Base-by-base conservation (phyloP, 2,888 invertebrate genomes). In the Lasioglossum leucozonium region DNA sequence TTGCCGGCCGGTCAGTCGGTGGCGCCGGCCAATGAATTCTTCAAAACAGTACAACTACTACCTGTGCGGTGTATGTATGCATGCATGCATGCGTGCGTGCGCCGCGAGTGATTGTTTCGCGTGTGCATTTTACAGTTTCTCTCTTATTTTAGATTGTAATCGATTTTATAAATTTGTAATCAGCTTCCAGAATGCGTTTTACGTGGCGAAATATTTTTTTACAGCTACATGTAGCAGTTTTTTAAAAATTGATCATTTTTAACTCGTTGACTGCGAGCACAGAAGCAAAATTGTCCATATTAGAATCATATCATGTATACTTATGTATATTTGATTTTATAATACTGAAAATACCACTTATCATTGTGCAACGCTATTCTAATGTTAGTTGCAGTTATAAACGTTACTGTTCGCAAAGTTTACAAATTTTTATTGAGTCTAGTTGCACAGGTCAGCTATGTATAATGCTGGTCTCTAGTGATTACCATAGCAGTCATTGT, bases 1-100 rank as follows among this genome's bases (percentile, higher is more conserved):
- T 91, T 87, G 92, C 93, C 93, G 93, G 93, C 93, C 93, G 94
- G 93, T 91, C 91, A 91, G 90, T 93, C 91, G 90, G 91, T 93
- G 92, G 91, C 93, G 93, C 91, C 91, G 86, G 88, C 67, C 79
- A 67, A 77, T 74, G 44, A 87, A 83, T 82, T 89, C 89, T 81
- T 89, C 79, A 79, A 85, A 89, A 79, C 79, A 79, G 42, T 69
- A 69, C 37, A 13, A n/a, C 73, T 11, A 67, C 22, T 67, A 67
- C 62, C 62, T 62, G 62, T 62, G 30, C 77, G 71, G 8, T 77
- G 34, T 73, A 40, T 16, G 40, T 26, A 78, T 71, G 22, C 67
- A 42, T 58, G 8, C 34, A 78, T 71, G 22, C 67, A 42, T 58
- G 8, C 34, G 3, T 34, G 44, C 18, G 5, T 47, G 30, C 69